A percentile compares a stretch with the other conserved stretches of the same genome.
These are phyloP conservation scores for Nasalis larvatus DNA, from an alignment of 2,113 vertebrate species.

Conservation along the genomic window DNA sequence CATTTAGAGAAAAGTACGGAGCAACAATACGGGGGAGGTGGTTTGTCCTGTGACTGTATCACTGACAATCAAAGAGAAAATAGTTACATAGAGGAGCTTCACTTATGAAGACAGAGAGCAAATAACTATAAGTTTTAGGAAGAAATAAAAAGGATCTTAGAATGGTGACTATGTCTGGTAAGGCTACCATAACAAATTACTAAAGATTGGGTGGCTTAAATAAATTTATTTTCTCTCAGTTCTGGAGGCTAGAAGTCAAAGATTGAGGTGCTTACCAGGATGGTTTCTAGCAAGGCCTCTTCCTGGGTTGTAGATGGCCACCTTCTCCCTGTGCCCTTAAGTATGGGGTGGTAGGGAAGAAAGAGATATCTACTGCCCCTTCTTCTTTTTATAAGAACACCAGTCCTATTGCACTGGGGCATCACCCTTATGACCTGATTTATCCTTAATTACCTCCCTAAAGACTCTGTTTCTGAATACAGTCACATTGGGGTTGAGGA, in stretches of 20 bases:
- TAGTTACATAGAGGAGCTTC: not conserved
- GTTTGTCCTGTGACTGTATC: not conserved
- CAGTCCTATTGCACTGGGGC: not conserved
- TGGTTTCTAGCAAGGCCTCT: not conserved
- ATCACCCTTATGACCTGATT: not conserved
- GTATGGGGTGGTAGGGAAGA: no score
- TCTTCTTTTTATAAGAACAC: not conserved
- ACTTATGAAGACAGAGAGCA: not conserved
- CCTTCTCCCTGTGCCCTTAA: rapidly evolving
- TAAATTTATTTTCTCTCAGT: not conserved
- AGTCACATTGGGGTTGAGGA: not conserved
- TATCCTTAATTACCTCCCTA: not conserved
- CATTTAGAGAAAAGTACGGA: not conserved
- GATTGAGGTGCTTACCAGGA: no score
- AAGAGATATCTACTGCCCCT: no score
- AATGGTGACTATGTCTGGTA: not conserved
- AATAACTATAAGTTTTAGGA: not conserved
- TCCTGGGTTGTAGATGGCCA: not conserved
- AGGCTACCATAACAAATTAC: not conserved
- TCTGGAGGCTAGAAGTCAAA: not conserved
- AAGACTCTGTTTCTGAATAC: not conserved
- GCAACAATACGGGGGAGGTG: not conserved
- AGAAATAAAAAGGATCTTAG: not conserved
- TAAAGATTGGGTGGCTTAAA: not conserved
- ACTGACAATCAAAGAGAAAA: not conserved